Percentiles rank a stretch among this genome's conserved stretches.
Evolutionary conservation across 2,797 vertebrate species (phyloP).

Genomic region (Urosaurus nigricauda): DNA sequence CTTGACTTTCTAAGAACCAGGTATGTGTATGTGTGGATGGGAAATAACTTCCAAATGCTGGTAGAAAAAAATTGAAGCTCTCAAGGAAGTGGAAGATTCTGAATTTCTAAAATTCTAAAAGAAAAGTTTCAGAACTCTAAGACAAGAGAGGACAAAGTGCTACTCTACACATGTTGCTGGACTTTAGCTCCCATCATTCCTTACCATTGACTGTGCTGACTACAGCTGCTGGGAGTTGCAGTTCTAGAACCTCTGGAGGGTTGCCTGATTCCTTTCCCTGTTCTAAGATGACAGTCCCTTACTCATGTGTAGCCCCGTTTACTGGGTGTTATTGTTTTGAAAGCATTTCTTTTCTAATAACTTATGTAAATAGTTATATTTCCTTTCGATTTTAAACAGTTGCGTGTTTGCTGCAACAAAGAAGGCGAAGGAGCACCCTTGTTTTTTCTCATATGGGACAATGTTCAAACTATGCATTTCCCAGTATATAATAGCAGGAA

Average conservation of each 20-base stretch:
- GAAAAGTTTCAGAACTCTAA: constrained; percentile 19
- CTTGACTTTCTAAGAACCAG: constrained; percentile 35
- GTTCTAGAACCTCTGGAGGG: too few relatives aligned
- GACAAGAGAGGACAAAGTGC: too few relatives aligned
- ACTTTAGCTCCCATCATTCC: too few relatives aligned
- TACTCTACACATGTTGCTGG: too few relatives aligned
- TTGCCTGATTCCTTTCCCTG: too few relatives aligned
- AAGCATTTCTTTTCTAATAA: constrained; percentile 10
- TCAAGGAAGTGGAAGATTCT: constrained; percentile 52
- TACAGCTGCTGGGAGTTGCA: too few relatives aligned
- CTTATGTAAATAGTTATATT: background rate
- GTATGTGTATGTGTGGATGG: constrained; percentile 42
- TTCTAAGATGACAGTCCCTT: constrained; percentile 9
- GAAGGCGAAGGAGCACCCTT: too few relatives aligned
- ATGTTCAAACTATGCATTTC: constrained; percentile 25
- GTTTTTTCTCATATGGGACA: background rate
- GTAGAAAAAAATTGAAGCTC: constrained; percentile 3
- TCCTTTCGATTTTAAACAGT: too few relatives aligned
- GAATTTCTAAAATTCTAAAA: background rate
- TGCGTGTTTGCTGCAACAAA: too few relatives aligned
- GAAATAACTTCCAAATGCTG: constrained; percentile 47
- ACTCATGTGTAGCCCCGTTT: constrained; percentile 50
- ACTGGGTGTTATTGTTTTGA: constrained; percentile 33
- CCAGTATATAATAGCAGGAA: background rate
- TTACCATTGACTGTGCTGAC: too few relatives aligned